Evolutionary conservation across 2,888 invertebrate genomes (phyloP).

Genomic region (Abrostola tripartita): DNA sequence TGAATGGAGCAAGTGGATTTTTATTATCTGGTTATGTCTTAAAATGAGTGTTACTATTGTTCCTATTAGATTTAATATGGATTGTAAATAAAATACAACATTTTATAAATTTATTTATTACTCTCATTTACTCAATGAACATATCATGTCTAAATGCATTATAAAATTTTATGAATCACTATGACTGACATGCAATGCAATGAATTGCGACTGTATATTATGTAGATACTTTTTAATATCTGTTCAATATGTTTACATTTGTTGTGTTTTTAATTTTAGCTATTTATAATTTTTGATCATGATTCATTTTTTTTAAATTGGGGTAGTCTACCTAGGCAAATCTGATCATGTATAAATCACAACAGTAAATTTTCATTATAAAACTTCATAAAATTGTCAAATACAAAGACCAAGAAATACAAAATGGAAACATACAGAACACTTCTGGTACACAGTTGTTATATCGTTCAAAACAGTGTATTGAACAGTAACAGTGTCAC

Average conservation of each 20-base stretch:
- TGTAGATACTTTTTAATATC: conserved; percentile 39
- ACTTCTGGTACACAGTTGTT: conserved; percentile 33
- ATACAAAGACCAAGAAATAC: conserved; percentile 52
- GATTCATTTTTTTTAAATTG: conserved; percentile 42
- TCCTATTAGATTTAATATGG: conserved; percentile 27
- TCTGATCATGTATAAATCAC: conserved; percentile 52
- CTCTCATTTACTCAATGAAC: conserved; percentile 77
- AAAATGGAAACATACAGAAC: conserved; percentile 52
- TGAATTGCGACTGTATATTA: conserved; percentile 59
- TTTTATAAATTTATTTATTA: conserved; percentile 76
- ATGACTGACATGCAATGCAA: conserved; percentile 69
- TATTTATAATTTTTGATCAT: conserved; percentile 41
- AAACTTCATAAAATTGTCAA: conserved; percentile 53
- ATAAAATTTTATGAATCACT: conserved; percentile 71
- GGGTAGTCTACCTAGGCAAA: conserved; percentile 48
- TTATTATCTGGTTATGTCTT: conserved; percentile 92
- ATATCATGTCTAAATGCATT: conserved; percentile 79
- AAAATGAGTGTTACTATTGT: conserved; percentile 65
- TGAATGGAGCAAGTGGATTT: conserved; percentile 96
- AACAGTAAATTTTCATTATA: conserved; percentile 54
- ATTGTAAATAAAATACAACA: conserved; percentile 53
- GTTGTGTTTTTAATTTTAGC: conserved; percentile 23
- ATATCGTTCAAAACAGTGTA: conserved; percentile 34
- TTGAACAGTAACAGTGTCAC: conserved; percentile 43
- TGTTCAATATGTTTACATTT: conserved; percentile 27